A percentile compares a stretch with the other conserved stretches of the same genome.
phyloP scores from a whole-genome alignment of 2,113 vertebrate species.

The Leptobrachium leishanense region DNA sequence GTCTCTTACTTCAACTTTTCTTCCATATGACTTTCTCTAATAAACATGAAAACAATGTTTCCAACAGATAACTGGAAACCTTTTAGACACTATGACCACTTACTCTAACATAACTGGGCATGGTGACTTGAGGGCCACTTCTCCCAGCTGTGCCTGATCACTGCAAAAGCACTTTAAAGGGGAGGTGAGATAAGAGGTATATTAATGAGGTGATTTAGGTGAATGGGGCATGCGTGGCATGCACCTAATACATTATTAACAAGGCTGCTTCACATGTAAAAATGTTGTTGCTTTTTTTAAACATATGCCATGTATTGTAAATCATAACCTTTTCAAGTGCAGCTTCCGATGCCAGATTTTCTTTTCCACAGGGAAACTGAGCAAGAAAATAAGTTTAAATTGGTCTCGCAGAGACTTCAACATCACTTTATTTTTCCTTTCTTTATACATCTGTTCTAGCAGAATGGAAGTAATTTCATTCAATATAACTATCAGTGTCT shows the following conservation, averaged over 20 bases:
- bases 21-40: too few species aligned
- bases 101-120: too few species aligned
- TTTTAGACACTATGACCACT: too few species aligned
- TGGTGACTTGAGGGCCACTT: too few species aligned
- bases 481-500: slow-evolving; percentile 13
- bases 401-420: slow-evolving; percentile 33
- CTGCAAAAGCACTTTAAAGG: too few species aligned
- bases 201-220: too few species aligned
- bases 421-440: not conserved
- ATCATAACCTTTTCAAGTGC: not conserved
- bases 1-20: too few species aligned
- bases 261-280: not conserved
- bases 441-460: not conserved
- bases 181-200: too few species aligned
- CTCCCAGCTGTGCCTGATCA: too few species aligned
- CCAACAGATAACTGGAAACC: too few species aligned
- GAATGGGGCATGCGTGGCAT: too few species aligned
- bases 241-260: slow-evolving; percentile 13
- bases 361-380: not conserved
- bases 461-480: not conserved
- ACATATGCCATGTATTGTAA: slow-evolving; percentile 21
- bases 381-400: slow-evolving; percentile 19
- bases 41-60: too few species aligned
- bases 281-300: slow-evolving; percentile 5
- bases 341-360: not conserved